Conservation (phyloP, 2,888 invertebrate species). For the Synanthedon andrenaeformis region DNA sequence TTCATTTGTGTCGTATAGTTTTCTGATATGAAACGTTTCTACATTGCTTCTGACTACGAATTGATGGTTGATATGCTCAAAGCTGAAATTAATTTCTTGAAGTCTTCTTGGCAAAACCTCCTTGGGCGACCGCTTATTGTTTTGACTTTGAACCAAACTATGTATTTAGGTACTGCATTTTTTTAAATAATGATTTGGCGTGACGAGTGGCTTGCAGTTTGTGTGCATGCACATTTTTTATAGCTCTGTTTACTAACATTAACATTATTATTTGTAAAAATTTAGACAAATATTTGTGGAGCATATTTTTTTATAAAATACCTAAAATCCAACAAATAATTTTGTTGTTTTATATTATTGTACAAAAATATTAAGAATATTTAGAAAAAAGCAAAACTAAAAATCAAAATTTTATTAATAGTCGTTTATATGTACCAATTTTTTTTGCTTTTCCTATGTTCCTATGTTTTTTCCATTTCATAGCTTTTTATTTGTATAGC, state of each 20-base stretch:
- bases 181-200: conserved; percentile 4
- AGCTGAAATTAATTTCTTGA: conserved; percentile 97
- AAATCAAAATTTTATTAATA: too few relatives aligned
- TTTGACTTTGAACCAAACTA: conserved; percentile 84
- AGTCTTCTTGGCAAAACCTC: conserved; percentile 98
- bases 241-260: conserved; percentile 1
- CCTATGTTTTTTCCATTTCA: too few relatives aligned
- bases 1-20: conserved; percentile 74
- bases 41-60: conserved; percentile 98
- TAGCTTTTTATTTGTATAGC: too few relatives aligned
- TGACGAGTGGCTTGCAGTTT: conserved; percentile 29
- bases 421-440: too few relatives aligned
- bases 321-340: too few relatives aligned
- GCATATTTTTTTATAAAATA: too few relatives aligned
- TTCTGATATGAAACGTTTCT: conserved; percentile 97
- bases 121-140: conserved; percentile 96
- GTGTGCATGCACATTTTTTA: conserved; percentile 1
- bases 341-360: too few relatives aligned
- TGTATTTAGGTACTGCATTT: conserved; percentile 82
- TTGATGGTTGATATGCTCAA: conserved; percentile 98
- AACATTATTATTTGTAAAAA: conserved; percentile 3
- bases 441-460: too few relatives aligned
- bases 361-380: too few relatives aligned
- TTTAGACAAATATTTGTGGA: conserved; percentile 7
- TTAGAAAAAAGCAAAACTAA: too few relatives aligned